phyloP scores from a whole-genome alignment of 2,797 vertebrate genomes.

The Todus mexicanus region DNA sequence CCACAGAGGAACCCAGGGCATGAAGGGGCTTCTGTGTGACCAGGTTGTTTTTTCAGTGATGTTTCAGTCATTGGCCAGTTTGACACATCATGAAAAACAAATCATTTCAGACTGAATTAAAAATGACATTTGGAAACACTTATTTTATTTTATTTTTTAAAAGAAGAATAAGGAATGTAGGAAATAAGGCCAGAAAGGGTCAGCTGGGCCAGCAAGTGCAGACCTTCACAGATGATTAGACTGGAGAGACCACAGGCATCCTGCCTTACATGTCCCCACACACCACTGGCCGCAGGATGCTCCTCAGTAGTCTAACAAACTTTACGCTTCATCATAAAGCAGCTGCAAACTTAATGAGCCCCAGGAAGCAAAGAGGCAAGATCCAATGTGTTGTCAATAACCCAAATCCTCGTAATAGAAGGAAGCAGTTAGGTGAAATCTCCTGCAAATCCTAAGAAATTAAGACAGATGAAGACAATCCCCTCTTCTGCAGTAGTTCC shows the following conservation, averaged over 20 bases:
- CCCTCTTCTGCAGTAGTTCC: neutral
- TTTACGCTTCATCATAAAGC: conserved; percentile 35
- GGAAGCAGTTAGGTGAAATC: neutral
- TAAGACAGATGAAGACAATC: neutral
- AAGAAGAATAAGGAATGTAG: neutral
- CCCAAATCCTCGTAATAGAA: neutral
- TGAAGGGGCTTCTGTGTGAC: neutral
- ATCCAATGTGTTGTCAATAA: neutral
- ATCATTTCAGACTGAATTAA: neutral
- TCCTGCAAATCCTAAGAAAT: neutral
- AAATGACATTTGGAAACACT: neutral
- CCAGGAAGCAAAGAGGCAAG: neutral
- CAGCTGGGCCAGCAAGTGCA: neutral
- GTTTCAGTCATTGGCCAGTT: neutral
- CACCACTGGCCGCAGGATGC: neutral
- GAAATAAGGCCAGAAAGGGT: neutral
- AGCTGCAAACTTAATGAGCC: conserved; percentile 28
- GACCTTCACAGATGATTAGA: conserved; percentile 7
- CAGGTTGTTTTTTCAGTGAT: neutral
- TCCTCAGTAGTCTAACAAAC: neutral
- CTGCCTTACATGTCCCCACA: neutral
- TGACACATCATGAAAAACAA: neutral
- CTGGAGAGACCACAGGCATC: neutral
- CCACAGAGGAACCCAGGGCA: neutral
- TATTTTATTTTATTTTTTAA: too few species aligned